Percentiles rank a stretch among this genome's conserved stretches.
Conservation (phyloP, 2,888 invertebrate species). For the Encarsia formosa region DNA sequence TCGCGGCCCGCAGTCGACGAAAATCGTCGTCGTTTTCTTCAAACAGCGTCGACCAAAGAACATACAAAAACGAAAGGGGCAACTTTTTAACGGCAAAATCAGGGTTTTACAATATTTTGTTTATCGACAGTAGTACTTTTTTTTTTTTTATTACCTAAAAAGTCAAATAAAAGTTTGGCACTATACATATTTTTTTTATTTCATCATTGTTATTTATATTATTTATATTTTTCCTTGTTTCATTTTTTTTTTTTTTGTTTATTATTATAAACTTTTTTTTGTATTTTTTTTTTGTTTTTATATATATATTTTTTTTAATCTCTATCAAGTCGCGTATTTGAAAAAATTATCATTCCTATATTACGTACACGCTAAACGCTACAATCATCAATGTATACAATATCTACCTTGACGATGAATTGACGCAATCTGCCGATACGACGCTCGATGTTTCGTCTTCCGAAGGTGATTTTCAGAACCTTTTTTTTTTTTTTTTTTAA, state of each 20-base stretch:
- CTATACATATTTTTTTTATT: constrained; percentile 16
- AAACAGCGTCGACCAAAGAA: constrained; percentile 26
- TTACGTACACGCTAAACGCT: constrained; percentile 18
- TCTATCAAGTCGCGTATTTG: constrained; percentile 21
- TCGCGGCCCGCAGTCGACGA: constrained; percentile 34
- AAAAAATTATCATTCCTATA: constrained; percentile 22
- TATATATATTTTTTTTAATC: constrained; percentile 4
- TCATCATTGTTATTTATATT: background rate
- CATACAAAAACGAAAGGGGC: constrained; percentile 13
- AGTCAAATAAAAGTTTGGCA: constrained; percentile 17
- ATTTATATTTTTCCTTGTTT: constrained; percentile 5
- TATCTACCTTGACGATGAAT: constrained; percentile 24
- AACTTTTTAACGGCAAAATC: background rate
- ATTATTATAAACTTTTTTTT: constrained; percentile 2
- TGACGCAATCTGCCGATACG: constrained; percentile 28
- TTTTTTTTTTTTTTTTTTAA: background rate
- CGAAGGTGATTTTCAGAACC: constrained; percentile 24
- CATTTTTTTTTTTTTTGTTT: constrained; percentile 5
- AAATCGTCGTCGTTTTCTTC: constrained; percentile 27
- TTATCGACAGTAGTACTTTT: constrained; percentile 7
- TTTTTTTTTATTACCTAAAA: constrained; percentile 14
- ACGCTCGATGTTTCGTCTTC: constrained; percentile 28
- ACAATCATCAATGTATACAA: constrained; percentile 26
- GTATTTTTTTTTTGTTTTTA: background rate
- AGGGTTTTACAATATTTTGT: background rate